These are phyloP conservation scores for Aphaenogaster rudis DNA, from an alignment of 1,140 invertebrate genomes.

Conservation along the genomic window DNA sequence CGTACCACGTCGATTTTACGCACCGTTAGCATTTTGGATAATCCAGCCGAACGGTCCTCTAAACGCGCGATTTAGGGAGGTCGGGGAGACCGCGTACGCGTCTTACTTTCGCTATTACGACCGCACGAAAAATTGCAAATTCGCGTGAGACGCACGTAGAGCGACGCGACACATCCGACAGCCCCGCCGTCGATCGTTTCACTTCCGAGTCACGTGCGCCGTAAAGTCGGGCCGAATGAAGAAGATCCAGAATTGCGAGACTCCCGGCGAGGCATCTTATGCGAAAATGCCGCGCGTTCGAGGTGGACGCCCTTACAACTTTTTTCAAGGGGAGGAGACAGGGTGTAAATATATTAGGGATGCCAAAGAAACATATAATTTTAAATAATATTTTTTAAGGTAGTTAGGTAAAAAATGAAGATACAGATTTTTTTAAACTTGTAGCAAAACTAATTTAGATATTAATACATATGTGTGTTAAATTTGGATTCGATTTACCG, in stretches of 20 bases:
- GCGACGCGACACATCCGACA: background rate
- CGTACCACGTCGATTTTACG: background rate
- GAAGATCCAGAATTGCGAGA: background rate
- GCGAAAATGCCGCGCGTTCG: background rate
- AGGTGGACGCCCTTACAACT: too few relatives aligned
- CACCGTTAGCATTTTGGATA: background rate
- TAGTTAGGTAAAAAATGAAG: too few relatives aligned
- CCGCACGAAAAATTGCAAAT: constrained; percentile 39
- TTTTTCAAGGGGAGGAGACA: too few relatives aligned
- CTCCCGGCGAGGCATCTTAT: background rate
- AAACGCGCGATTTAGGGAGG: background rate
- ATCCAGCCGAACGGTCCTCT: background rate
- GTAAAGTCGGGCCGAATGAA: constrained; percentile 14
- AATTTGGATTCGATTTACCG: too few relatives aligned
- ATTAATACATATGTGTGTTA: too few relatives aligned
- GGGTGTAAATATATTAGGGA: too few relatives aligned
- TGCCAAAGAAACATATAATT: too few relatives aligned
- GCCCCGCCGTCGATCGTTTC: background rate
- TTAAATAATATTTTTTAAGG: background rate
- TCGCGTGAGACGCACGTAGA: constrained; percentile 29
- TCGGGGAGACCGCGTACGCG: background rate
- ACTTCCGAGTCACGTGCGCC: constrained; percentile 28
- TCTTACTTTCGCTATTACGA: background rate
- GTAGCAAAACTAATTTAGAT: too few relatives aligned
- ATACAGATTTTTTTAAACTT: too few relatives aligned